A percentile compares a stretch with the other conserved stretches of the same genome.
Evolutionary conservation across 92 coral and sea anemone genomes (phyloP).

Genomic region (Heteractis magnifica): DNA sequence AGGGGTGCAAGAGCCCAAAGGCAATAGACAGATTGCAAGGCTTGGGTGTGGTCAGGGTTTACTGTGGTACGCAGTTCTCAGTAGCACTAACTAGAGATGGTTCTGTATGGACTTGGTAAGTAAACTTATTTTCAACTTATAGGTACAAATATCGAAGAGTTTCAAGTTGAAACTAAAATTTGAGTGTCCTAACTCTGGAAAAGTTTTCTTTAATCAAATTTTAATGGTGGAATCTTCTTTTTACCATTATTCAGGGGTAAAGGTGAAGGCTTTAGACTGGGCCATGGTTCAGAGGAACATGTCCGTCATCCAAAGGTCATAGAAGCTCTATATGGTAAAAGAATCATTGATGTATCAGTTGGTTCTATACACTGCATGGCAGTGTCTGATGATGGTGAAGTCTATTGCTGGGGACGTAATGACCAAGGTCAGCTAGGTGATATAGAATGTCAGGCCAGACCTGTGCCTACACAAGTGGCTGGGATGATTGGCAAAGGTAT

Average conservation of each 20-base stretch:
- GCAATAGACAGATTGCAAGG: conserved; percentile 78
- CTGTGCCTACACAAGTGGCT: conserved; percentile 71
- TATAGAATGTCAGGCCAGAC: conserved; percentile 54
- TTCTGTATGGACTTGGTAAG: conserved; percentile 92
- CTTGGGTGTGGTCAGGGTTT: conserved; percentile 72
- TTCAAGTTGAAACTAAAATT: no score
- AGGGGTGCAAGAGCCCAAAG: conserved; percentile 87
- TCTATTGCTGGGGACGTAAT: conserved; percentile 95
- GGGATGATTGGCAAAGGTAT: conserved; percentile 69
- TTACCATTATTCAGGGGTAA: conserved; percentile 72
- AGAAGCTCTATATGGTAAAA: conserved; percentile 80
- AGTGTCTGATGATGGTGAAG: conserved; percentile 85
- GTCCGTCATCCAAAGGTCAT: conserved; percentile 83
- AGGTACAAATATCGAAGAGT: no score
- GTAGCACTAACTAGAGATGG: conserved; percentile 89
- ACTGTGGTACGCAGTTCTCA: conserved; percentile 95
- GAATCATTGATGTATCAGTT: conserved; percentile 80
- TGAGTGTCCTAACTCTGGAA: no score
- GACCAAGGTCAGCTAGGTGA: conserved; percentile 99
- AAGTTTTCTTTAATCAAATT: no score
- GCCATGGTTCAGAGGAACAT: conserved; percentile 92
- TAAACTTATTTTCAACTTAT: no score
- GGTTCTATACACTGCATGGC: conserved; percentile 96
- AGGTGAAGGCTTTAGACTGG: conserved; percentile 93
- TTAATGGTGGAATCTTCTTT: neutral